Evolutionary conservation across 2,888 invertebrate species (phyloP).

Genomic region (Colletes collaris): DNA sequence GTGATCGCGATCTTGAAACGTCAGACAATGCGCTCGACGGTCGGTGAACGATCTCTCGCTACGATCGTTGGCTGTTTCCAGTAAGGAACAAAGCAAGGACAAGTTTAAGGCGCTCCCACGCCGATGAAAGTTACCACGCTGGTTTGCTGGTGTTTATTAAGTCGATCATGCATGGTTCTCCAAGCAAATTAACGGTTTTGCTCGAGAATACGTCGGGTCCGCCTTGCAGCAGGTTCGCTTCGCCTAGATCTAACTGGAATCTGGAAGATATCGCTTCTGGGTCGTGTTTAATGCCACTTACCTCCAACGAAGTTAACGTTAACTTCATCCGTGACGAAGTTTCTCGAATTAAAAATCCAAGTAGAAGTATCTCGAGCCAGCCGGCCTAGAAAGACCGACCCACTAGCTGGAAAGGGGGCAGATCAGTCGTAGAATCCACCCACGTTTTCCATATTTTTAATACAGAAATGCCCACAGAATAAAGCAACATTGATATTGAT

Average conservation of each 20-base stretch:
- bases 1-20: slow-evolving; percentile 69
- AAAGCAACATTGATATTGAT: too few species aligned
- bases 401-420: too few species aligned
- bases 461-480: too few species aligned
- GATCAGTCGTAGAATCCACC: too few species aligned
- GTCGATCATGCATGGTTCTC: background rate
- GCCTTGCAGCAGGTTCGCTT: background rate
- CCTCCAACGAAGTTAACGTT: too few species aligned
- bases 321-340: too few species aligned
- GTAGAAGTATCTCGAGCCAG: too few species aligned
- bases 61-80: slow-evolving; percentile 49
- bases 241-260: too few species aligned
- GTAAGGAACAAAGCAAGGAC: slow-evolving; percentile 75
- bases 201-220: background rate
- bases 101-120: slow-evolving; percentile 66
- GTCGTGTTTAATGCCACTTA: too few species aligned
- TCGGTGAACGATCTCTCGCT: slow-evolving; percentile 45
- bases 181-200: background rate
- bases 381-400: too few species aligned
- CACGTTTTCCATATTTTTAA: too few species aligned
- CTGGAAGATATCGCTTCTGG: background rate
- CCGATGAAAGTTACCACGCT: slow-evolving; percentile 54
- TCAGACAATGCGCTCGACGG: slow-evolving; percentile 55
- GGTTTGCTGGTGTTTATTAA: slow-evolving; percentile 16
- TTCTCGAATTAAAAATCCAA: too few species aligned